A percentile compares a stretch with the other conserved stretches of the same genome.
Conservation (phyloP, 2,888 invertebrate species). For the Diplolepis rosae region DNA sequence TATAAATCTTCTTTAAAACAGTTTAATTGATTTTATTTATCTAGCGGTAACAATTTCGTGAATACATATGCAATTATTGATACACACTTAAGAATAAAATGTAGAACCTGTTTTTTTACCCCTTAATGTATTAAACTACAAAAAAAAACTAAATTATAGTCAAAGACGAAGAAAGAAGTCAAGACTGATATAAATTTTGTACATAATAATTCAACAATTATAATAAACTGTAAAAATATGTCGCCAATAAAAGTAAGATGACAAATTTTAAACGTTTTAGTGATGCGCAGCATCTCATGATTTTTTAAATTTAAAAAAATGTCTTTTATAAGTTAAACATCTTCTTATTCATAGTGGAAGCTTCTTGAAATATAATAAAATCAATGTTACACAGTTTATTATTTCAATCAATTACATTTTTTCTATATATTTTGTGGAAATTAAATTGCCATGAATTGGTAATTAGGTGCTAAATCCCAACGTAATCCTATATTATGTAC, state of each 20-base stretch:
- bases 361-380: not conserved
- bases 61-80: not conserved
- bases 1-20: not conserved
- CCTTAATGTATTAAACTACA: not conserved
- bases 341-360: not conserved
- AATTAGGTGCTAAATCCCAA: not conserved
- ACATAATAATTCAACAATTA: not conserved
- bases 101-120: not conserved
- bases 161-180: not conserved
- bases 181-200: not conserved
- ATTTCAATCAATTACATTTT: not conserved
- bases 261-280: not conserved
- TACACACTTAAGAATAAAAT: not conserved
- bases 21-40: not conserved
- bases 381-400: not conserved
- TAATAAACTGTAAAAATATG: not conserved
- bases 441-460: not conserved
- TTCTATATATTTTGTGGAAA: not conserved
- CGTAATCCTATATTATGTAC: not conserved
- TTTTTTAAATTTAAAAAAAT: not conserved
- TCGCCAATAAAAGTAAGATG: not conserved
- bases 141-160: not conserved
- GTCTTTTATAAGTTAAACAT: not conserved
- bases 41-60: not conserved
- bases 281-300: not conserved